A percentile compares a stretch with the other conserved stretches of the same genome.
phyloP scores from a whole-genome alignment of 1,140 invertebrate species.

The Sarcophaga bullata region DNA sequence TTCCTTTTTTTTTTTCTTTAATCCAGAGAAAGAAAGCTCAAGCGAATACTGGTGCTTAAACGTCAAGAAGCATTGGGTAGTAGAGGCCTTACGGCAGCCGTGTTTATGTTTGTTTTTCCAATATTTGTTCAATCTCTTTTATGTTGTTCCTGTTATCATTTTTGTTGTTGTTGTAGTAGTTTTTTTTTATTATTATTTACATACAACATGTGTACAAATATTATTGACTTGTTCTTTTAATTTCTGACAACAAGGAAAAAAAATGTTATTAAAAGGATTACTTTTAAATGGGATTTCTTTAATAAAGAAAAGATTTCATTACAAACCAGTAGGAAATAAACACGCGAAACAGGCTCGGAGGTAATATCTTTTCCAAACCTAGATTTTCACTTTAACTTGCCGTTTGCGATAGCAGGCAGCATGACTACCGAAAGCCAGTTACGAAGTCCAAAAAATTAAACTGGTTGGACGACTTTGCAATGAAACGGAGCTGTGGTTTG shows the following conservation, averaged over 20 bases:
- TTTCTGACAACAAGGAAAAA: neutral
- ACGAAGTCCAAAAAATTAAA: too few relatives aligned
- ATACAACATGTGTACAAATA: constrained; percentile 25
- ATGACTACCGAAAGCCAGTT: too few relatives aligned
- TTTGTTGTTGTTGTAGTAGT: neutral
- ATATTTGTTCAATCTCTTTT: neutral
- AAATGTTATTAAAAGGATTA: neutral
- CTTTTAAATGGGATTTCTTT: neutral
- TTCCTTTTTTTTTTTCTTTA: too few relatives aligned
- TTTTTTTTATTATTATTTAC: constrained; percentile 32
- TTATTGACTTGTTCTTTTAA: constrained; percentile 30
- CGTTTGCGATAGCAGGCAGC: too few relatives aligned
- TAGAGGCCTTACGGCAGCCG: constrained; percentile 23
- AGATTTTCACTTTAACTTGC: too few relatives aligned
- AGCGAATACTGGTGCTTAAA: too few relatives aligned
- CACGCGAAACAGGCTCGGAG: too few relatives aligned
- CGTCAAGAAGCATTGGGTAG: too few relatives aligned
- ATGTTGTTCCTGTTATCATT: neutral
- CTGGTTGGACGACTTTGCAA: too few relatives aligned
- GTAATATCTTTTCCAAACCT: too few relatives aligned
- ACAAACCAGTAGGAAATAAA: neutral
- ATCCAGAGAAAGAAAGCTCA: too few relatives aligned
- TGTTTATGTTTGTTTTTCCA: constrained; percentile 26
- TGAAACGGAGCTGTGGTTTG: too few relatives aligned
- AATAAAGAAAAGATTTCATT: neutral